Evolutionary conservation across 2,797 vertebrate genomes (phyloP), one percentile per base, ranked within the genome.

Genomic region (Silurus aristotelis): DNA sequence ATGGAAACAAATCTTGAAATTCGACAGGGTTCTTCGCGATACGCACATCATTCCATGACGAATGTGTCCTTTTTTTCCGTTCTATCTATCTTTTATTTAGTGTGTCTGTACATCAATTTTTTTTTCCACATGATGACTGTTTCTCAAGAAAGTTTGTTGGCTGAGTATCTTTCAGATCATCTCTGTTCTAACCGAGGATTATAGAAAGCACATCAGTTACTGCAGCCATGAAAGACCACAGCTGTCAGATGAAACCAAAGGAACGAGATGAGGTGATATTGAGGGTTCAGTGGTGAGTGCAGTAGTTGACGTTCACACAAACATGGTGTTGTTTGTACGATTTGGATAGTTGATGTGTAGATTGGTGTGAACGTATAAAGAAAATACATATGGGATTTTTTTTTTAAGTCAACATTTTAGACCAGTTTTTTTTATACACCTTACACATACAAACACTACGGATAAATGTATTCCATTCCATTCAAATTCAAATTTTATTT

Each of bases 1-100:
- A 60, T 25, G 17, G 76, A 83, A 83, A 78, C 80, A 83, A 78
- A 64, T 78, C 81, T 52, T 25, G 71, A 63, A 25, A 52, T 83
- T 25, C 15, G 15, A 56, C 46, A 67, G 56, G 72, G 38, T 71
- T 63, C 25, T 64, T 20, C 8, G 43, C 73, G 31, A 38, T 61
- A 55, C 61, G 66, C 46, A 80, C 25, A 66, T 80, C 43, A 17
- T 43, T 66, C 43, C 15, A 61, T 38, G n/a, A 52, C n/a, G 43
- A 25, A 25, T 27, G 60, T 43, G 10, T 78, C 19, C 76, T 38
- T 78, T 78, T 56, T 6, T 13, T 48, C 12, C 61, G n/a, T 25
- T 20, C 5, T 79, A 22, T 66, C 60, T 64, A 10, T 52, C 20
- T 25, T 48, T 80, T 14, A 27, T 80, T 27, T 5, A 79, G 8